Base-by-base conservation (phyloP, 92 coral and sea anemone genomes). In the Paramuricea clavata region DNA sequence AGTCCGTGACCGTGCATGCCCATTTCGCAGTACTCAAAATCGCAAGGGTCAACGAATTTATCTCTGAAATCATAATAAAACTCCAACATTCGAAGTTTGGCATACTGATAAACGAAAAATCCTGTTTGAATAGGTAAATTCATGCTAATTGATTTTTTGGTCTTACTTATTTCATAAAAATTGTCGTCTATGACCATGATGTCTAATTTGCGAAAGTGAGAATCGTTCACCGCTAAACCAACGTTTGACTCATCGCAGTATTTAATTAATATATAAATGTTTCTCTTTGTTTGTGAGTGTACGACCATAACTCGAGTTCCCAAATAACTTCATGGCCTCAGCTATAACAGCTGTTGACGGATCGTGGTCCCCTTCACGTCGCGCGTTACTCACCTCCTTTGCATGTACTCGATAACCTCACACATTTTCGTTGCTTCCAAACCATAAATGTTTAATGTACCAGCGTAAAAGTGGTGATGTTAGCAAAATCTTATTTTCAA, bases 71-170 rank as follows among this genome's bases (percentile, higher is more conserved):
- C 86, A 64, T 50, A 90, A 39, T 90, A 90, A 68, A 87, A 90
- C 47, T 90, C 36, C 0, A 90, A 52, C 90, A 90, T 87, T 0
- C 89, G 25, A 0, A 87, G 41, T 33, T 90, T 90, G 1, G 93
- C 90, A 35, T 86, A 67, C 34, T 73, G 87, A 33, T 81, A 90
- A 28, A 87, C 93, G 23, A 91, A 91, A 25, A 81, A 59, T 1
- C 86, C 86, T 6, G 61, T 2, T 34, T 81, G 86, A 60, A 81
- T 30, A 12, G 86, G 86, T 12, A 81, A 19, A 44, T 81, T 36
- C 19, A 62, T 8, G 27, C 36, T 81, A 9, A 81, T 81, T 9
- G 2, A 8, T 41, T 81, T 81, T 34, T 69, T 69, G 23, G 8
- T 69, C 9, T 9, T 69, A 1, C 22, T 11, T 5, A 69, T 22